Percentiles rank a stretch among this genome's conserved stretches.
phyloP scores from a whole-genome alignment of 37 sponge, comb jelly and placozoan genomes.

The Spongia lamella region DNA sequence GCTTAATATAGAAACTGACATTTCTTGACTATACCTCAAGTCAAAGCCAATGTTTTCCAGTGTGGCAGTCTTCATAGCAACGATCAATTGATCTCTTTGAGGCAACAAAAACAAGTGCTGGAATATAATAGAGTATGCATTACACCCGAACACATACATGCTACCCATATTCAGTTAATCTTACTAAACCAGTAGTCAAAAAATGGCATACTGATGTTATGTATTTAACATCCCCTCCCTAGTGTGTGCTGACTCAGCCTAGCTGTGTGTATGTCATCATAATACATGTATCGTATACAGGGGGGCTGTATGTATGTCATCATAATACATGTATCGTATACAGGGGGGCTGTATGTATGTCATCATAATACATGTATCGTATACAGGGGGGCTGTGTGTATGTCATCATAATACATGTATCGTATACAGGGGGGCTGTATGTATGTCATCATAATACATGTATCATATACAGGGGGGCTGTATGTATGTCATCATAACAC shows the following conservation, averaged over 20 bases:
- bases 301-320: not conserved
- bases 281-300: too few species aligned
- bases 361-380: too few species aligned
- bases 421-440: too few species aligned
- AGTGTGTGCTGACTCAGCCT: too few species aligned
- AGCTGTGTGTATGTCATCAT: too few species aligned
- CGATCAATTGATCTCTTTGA: slow-evolving; percentile 73
- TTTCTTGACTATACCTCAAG: slow-evolving; percentile 21
- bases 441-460: not conserved
- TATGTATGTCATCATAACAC: not conserved
- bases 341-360: not conserved
- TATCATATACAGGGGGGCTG: not conserved
- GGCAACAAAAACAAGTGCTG: slow-evolving; percentile 87
- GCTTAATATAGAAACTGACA: not conserved
- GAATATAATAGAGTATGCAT: not conserved
- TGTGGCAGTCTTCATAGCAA: slow-evolving; percentile 34
- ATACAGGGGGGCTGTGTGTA: too few species aligned
- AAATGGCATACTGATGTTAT: too few species aligned
- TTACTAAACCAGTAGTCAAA: too few species aligned
- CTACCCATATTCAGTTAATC: too few species aligned
- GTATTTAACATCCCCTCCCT: too few species aligned
- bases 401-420: too few species aligned
- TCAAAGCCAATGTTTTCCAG: slow-evolving; percentile 64
- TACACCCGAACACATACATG: too few species aligned
- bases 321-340: not conserved